Conservation (phyloP, 1,140 invertebrate genomes). For the Neodiprion pinetum region DNA sequence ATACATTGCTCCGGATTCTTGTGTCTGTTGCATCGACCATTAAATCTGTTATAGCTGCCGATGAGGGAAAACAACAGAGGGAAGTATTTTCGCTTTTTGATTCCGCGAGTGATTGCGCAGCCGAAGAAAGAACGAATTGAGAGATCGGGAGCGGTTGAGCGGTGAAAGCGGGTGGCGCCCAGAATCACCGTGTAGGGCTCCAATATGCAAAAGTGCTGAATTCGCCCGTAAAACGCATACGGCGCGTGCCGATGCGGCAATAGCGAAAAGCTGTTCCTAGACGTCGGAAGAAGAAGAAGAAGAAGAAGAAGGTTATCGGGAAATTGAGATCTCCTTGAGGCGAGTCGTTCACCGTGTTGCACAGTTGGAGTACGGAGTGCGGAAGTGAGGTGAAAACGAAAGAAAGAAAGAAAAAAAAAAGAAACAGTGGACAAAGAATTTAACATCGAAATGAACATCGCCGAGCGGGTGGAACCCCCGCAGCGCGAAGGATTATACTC, state of each 20-base stretch:
- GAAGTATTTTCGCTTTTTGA: too few relatives aligned
- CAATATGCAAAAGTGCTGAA: constrained; percentile 61
- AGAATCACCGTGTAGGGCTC: constrained; percentile 12
- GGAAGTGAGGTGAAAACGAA: constrained; percentile 15
- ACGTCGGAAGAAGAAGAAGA: constrained; percentile 23
- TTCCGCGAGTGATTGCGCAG: too few relatives aligned
- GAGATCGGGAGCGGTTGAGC: too few relatives aligned
- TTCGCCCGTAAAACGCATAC: constrained; percentile 59
- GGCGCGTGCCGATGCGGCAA: constrained; percentile 55
- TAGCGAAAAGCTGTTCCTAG: constrained; percentile 32
- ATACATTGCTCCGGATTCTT: too few relatives aligned
- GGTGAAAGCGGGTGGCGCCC: neutral
- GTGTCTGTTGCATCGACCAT: too few relatives aligned
- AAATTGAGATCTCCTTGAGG: constrained; percentile 24
- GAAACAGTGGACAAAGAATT: constrained; percentile 18
- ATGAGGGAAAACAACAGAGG: too few relatives aligned
- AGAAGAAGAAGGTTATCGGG: constrained; percentile 27
- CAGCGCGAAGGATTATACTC: constrained; percentile 3
- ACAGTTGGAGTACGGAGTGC: neutral
- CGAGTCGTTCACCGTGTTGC: constrained; percentile 18
- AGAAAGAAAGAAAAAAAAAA: constrained; percentile 26
- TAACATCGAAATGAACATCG: constrained; percentile 9
- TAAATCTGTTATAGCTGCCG: too few relatives aligned
- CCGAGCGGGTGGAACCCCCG: neutral
- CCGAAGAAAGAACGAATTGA: too few relatives aligned